Conservation (phyloP, 1,140 invertebrate genomes). For the Sitodiplosis mosellana region DNA sequence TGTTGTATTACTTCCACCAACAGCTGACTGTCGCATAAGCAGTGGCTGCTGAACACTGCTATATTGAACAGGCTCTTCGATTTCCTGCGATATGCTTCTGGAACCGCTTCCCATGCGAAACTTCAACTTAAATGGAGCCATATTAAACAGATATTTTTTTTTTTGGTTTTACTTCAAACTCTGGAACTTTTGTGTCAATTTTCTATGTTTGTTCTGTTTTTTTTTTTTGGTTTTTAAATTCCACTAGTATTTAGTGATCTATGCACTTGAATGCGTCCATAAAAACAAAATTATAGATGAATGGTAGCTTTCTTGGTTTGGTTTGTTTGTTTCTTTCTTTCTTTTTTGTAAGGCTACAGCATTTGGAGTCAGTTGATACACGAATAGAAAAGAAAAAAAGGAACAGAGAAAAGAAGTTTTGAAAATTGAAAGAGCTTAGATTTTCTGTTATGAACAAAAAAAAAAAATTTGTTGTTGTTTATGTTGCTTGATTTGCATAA, state of each 20-base stretch:
- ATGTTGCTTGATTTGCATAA: background rate
- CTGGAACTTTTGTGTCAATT: background rate
- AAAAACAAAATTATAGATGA: too few relatives aligned
- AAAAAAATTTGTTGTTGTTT: background rate
- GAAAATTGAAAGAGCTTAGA: background rate
- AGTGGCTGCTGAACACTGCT: too few relatives aligned
- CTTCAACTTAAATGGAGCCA: constrained; percentile 25
- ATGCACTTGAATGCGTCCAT: too few relatives aligned
- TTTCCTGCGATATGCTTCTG: constrained; percentile 24
- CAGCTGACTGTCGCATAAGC: constrained; percentile 10
- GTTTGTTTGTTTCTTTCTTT: too few relatives aligned
- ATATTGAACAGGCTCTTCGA: constrained; percentile 22
- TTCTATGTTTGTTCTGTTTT: background rate
- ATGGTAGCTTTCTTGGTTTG: too few relatives aligned
- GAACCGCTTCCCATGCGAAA: constrained; percentile 24
- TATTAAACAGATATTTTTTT: constrained; percentile 4
- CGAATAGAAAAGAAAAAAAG: too few relatives aligned
- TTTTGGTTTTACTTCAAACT: background rate
- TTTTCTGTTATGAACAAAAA: constrained; percentile 3
- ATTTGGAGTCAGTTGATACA: too few relatives aligned
- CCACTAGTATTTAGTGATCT: too few relatives aligned
- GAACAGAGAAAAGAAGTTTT: background rate
- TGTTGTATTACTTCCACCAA: constrained; percentile 21
- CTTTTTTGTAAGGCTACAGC: too few relatives aligned
- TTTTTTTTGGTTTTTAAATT: too few relatives aligned